These are phyloP conservation scores for Galbula dea DNA, from an alignment of 2,113 vertebrate species.

Conservation along the genomic window DNA sequence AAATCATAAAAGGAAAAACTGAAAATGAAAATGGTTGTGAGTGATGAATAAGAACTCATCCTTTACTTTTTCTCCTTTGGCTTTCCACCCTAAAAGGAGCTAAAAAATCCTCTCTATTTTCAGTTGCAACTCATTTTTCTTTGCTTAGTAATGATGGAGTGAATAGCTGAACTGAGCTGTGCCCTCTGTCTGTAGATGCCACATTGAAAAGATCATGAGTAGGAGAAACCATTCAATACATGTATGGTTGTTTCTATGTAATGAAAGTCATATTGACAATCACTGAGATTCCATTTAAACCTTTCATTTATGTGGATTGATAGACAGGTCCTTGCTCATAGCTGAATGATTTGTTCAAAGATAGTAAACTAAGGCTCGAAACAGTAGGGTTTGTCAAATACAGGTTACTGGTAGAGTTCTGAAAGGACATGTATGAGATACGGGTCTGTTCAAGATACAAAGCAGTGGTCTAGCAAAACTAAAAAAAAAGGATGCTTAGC, in stretches of 20 bases:
- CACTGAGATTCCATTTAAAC: neutral
- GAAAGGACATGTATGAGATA: neutral
- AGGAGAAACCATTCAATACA: neutral
- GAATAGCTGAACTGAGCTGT: neutral
- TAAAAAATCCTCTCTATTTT: neutral
- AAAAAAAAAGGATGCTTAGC: neutral
- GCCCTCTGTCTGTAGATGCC: neutral
- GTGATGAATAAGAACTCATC: neutral
- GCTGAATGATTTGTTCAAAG: neutral
- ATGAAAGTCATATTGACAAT: neutral
- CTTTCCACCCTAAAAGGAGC: neutral
- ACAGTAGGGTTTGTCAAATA: neutral
- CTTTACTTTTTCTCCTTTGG: neutral
- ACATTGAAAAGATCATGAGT: neutral
- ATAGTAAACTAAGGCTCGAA: neutral
- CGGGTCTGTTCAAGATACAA: neutral
- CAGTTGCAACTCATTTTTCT: neutral
- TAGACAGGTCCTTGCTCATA: neutral
- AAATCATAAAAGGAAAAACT: neutral
- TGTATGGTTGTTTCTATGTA: neutral
- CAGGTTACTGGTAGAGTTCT: neutral
- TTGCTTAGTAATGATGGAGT: constrained; percentile 6
- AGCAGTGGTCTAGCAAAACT: neutral
- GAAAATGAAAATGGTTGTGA: constrained; percentile 10
- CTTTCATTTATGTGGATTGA: neutral